Evolutionary conservation across 2,797 vertebrate genomes (phyloP).

Genomic region (Argya squamiceps): DNA sequence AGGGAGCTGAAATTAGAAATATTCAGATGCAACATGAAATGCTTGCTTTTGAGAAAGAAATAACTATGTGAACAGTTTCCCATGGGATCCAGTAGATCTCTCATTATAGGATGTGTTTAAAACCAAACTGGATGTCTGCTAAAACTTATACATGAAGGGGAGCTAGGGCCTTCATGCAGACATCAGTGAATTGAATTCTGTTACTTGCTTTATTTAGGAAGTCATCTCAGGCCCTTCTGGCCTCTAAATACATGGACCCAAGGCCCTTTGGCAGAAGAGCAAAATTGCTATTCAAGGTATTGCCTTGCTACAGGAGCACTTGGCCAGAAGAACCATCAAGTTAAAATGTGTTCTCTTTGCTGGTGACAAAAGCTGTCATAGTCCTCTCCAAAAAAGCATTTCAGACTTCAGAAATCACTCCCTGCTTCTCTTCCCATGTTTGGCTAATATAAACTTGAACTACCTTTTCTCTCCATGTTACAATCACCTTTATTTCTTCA

Average conservation of each 20-base stretch:
- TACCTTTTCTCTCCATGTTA: background rate
- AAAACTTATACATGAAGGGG: background rate
- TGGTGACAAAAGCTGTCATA: background rate
- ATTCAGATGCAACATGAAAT: constrained; percentile 4
- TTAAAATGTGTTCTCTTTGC: background rate
- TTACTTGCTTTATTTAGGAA: background rate
- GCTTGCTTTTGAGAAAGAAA: background rate
- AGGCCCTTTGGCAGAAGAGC: background rate
- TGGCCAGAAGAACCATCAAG: background rate
- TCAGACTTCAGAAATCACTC: background rate
- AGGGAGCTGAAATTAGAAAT: constrained; percentile 5
- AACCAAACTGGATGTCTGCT: background rate
- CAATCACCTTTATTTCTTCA: background rate
- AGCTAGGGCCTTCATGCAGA: background rate
- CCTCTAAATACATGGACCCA: background rate
- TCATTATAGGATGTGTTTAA: background rate
- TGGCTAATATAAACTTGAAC: background rate
- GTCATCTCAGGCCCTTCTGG: background rate
- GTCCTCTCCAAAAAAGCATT: background rate
- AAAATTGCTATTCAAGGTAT: background rate
- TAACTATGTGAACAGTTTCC: background rate
- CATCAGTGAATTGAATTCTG: background rate
- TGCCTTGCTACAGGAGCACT: background rate
- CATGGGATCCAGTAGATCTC: background rate
- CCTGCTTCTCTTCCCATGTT: background rate